Conservation (phyloP, 2,888 invertebrate genomes). For the Euplagia quadripunctaria region DNA sequence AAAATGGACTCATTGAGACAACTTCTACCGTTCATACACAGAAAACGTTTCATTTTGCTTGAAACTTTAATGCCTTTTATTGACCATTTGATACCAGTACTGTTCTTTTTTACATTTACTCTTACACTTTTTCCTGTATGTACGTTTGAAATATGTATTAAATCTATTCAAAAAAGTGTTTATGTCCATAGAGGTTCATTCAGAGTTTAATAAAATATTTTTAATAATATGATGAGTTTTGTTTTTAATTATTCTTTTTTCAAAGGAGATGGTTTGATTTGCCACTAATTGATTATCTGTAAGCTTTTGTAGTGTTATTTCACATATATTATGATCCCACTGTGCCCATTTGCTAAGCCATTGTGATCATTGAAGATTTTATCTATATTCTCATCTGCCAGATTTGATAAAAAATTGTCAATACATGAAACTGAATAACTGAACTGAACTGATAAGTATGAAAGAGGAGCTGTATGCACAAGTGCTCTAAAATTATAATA, state of each 20-base stretch:
- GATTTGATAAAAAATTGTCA: conserved; percentile 3
- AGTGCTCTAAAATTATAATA: conserved; percentile 4
- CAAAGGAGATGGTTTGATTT: neutral
- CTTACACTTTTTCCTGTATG: neutral
- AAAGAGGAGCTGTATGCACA: neutral
- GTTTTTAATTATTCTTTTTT: neutral
- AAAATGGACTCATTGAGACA: neutral
- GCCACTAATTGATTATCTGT: neutral
- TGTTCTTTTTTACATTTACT: neutral
- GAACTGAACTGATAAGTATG: neutral
- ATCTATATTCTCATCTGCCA: neutral
- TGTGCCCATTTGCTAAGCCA: neutral
- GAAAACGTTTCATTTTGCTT: neutral
- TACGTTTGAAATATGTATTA: neutral
- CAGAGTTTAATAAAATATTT: neutral
- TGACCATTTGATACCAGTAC: neutral
- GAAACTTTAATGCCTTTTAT: neutral
- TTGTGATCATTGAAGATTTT: neutral
- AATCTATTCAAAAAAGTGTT: neutral
- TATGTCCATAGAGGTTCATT: neutral
- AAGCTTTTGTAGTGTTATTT: neutral
- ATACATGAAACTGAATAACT: neutral
- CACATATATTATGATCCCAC: neutral
- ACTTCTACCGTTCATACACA: neutral
- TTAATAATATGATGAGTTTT: neutral